phyloP scores from a whole-genome alignment of 2,888 invertebrate genomes.

The Caenorhabditis sp. region DNA sequence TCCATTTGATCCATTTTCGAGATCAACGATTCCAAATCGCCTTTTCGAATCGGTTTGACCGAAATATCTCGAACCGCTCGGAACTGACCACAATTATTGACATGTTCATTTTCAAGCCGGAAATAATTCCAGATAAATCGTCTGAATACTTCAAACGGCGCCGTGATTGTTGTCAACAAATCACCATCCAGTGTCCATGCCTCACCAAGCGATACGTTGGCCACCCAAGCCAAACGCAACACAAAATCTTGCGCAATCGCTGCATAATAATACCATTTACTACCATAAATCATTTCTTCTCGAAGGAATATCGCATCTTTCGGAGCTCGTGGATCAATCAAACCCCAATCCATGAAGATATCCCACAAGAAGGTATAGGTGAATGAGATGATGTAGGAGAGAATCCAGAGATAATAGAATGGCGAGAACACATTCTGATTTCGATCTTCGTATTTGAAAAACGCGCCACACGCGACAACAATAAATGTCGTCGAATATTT shows the following conservation, averaged over 20 bases:
- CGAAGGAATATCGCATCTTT: slow-evolving; percentile 79
- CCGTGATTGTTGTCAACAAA: slow-evolving; percentile 66
- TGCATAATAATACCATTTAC: slow-evolving; percentile 84
- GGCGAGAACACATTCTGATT: slow-evolving; percentile 58
- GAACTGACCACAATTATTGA: slow-evolving; percentile 97
- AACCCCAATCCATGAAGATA: slow-evolving; percentile 93
- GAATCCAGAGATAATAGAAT: slow-evolving; percentile 80
- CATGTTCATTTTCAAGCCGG: slow-evolving; percentile 96
- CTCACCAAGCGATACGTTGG: slow-evolving; percentile 79
- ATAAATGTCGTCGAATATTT: slow-evolving; percentile 97
- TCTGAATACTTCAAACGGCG: slow-evolving; percentile 71
- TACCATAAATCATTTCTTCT: slow-evolving; percentile 71
- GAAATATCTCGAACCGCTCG: slow-evolving; percentile 96
- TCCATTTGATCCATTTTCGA: slow-evolving; percentile 68
- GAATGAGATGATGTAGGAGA: slow-evolving; percentile 79
- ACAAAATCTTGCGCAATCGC: slow-evolving; percentile 93
- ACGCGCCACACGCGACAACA: slow-evolving; percentile 81
- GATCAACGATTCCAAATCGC: slow-evolving; percentile 64
- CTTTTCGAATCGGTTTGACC: slow-evolving; percentile 84
- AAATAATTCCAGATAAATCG: slow-evolving; percentile 99
- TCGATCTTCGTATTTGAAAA: slow-evolving; percentile 78
- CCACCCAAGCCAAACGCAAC: slow-evolving; percentile 89
- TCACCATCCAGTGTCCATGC: slow-evolving; percentile 69
- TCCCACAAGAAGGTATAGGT: slow-evolving; percentile 97
- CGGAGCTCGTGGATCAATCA: slow-evolving; percentile 82